Evolutionary conservation across 2,888 invertebrate species (phyloP), one percentile per base, ranked within the genome.

Genomic region (Tubulanus polymorphus): DNA sequence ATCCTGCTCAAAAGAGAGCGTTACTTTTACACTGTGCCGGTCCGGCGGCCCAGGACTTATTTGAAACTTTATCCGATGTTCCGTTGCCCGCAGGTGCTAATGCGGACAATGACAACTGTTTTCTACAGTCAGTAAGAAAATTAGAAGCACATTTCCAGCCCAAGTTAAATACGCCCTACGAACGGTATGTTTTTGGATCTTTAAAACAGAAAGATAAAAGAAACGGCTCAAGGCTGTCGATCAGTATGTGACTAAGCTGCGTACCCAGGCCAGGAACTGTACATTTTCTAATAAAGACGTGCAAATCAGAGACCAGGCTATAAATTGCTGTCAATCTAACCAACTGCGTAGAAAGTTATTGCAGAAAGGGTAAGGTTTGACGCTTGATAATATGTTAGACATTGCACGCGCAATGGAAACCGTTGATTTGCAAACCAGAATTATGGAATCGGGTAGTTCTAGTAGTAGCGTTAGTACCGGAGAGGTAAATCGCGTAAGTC

Each of bases 41-140:
- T 20, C 6, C 32, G 48, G 28, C 46, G 15, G 48, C 48, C 15
- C 53, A 53, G 32, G 53, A 53, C 20, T 29, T 53, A 10, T 53
- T 29, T 32, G 53, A 53, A 26, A 48, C 47, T 3, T 30, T 53
- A 12, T 18, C 12, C 28, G 53, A 53, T 20, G 32, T 35, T 23
- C 32, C 32, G 20, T 23, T 25, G 12, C 41, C 47, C 8, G 52
- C 26, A 10, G 41, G 45, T 10, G 30, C 23, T 10, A 32, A n/a
- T 32, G 5, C 15, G 26, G 35, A 25, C 32, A 30, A 26, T 47
- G 35, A 32, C 35, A 32, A 10, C 35, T 10, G n/a, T 10, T 32
- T 12, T 32, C n/a, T 32, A n/a, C 35, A 32, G 35, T 10, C 35
- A 32, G 32, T 25, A 6, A 20, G 15, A 25, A 46, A 53, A 29